Evolutionary conservation across 2,888 invertebrate species (phyloP), one percentile per base, ranked within the genome.

Genomic region (Diogma glabrata): DNA sequence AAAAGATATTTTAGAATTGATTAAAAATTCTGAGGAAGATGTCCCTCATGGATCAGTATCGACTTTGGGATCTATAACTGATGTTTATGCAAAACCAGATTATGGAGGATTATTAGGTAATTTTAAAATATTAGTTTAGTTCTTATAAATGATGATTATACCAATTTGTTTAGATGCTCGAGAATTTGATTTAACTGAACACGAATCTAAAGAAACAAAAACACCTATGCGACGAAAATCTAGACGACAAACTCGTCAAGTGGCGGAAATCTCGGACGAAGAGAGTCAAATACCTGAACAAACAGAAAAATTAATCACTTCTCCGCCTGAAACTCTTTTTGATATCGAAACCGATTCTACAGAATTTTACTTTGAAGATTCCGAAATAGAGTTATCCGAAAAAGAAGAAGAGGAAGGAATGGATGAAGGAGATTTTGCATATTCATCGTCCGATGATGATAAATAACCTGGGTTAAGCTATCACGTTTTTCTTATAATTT

Each of bases 361-460:
- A 3, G 59, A 64, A 46, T 46, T 46, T 46, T 46, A 24, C 24
- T 46, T 46, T 24, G 46, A 46, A 26, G 23, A 22, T 16, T 46
- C 46, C 16, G 60, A 61, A 14, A 58, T 59, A 20, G 67, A 66
- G 48, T 14, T 43, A n/a, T 43, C 43, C 22, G 59, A 58, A 2
- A 58, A 55, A 17, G 60, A 61, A 14, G 58, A 59, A 22, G 67
- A 66, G 47, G 65, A 63, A 43, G 61, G 62, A 22, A 59, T 62
- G 6, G 63, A 63, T 1, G 67, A 65, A 8, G 62, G 63, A 36
- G 61, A 62, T 17, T 62, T 62, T 49, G 61, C 59, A 28, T 54
- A 55, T 20, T 53, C 57, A 10, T 54, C 54, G 5, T 51, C 57
- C 19, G 57, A 59, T 4, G 56, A 55, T 5, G 52, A 55, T n/a